phyloP scores from a whole-genome alignment of 2,797 vertebrate species.

The Pantherophis vulpinus region DNA sequence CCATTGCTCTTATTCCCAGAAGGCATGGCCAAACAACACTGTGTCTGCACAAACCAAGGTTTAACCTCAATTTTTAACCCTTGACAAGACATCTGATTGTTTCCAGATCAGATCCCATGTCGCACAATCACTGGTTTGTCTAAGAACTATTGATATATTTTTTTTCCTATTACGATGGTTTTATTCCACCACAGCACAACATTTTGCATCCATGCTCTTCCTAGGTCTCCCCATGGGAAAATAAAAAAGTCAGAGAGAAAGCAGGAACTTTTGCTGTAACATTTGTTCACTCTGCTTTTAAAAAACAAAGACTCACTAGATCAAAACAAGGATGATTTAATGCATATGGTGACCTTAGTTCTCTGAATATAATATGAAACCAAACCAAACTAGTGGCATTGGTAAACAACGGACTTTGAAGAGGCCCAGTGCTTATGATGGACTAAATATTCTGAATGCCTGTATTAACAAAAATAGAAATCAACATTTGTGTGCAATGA shows the following conservation, averaged over 20 bases:
- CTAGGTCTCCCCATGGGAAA: not conserved
- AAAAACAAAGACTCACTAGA: not conserved
- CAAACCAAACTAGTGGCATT: not conserved
- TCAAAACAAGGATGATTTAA: not conserved
- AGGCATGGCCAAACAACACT: conserved; percentile 10
- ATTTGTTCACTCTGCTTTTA: not conserved
- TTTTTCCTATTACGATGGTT: conserved; percentile 39
- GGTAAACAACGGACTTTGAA: not conserved
- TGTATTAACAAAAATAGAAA: not conserved
- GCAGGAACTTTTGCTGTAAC: not conserved
- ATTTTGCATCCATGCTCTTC: conserved; percentile 23
- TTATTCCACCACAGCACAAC: conserved; percentile 38
- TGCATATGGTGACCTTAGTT: not conserved
- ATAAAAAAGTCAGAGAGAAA: not conserved
- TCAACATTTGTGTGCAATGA: not conserved
- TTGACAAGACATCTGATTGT: conserved; percentile 65
- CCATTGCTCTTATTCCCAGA: not conserved
- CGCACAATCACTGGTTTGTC: conserved; percentile 48
- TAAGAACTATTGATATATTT: conserved; percentile 35
- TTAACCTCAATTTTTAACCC: conserved; percentile 65
- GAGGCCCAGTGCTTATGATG: too few species aligned
- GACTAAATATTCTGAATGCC: not conserved
- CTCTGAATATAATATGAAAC: not conserved
- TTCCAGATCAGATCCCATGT: conserved; percentile 60
- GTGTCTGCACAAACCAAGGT: conserved; percentile 45